Conservation (phyloP, 2,113 vertebrate genomes). For the Lepidiolamprologus cunningtoni region DNA sequence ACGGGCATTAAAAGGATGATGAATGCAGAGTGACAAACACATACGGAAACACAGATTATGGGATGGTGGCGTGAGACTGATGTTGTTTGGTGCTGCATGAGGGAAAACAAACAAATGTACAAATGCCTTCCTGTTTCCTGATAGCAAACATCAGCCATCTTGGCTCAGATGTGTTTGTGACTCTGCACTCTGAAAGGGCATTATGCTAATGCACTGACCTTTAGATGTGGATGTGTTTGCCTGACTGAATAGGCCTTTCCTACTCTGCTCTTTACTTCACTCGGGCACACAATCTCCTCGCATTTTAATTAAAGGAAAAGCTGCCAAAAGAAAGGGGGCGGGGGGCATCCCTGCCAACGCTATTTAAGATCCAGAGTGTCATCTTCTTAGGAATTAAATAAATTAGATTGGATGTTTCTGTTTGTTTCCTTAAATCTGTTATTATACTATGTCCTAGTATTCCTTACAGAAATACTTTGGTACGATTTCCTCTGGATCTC, state of each 20-base stretch:
- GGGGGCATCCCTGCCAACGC: not conserved
- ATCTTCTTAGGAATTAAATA: not conserved
- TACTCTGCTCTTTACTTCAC: not conserved
- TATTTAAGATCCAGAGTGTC: not conserved
- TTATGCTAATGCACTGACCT: conserved; percentile 38
- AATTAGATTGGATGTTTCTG: not conserved
- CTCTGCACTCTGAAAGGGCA: conserved; percentile 22
- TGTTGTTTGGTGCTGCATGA: conserved; percentile 34
- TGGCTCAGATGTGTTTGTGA: conserved; percentile 20
- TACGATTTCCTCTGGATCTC: not conserved
- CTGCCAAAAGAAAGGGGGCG: not conserved
- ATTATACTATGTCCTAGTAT: not conserved
- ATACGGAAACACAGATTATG: not conserved
- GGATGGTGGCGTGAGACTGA: not conserved
- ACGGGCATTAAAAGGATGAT: not conserved
- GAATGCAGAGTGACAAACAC: not conserved
- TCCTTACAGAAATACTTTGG: not conserved
- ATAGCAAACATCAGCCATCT: not conserved
- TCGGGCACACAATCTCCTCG: not conserved
- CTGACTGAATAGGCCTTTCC: not conserved
- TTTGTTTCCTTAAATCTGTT: not conserved
- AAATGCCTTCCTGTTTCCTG: conserved; percentile 23
- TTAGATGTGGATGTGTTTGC: conserved; percentile 9
- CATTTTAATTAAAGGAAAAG: conserved; percentile 17
- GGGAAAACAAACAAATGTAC: conserved; percentile 29